Percentiles rank a stretch among this genome's conserved stretches.
Conservation (phyloP, 2,797 vertebrate genomes). For the Melanotaenia nigrans region DNA sequence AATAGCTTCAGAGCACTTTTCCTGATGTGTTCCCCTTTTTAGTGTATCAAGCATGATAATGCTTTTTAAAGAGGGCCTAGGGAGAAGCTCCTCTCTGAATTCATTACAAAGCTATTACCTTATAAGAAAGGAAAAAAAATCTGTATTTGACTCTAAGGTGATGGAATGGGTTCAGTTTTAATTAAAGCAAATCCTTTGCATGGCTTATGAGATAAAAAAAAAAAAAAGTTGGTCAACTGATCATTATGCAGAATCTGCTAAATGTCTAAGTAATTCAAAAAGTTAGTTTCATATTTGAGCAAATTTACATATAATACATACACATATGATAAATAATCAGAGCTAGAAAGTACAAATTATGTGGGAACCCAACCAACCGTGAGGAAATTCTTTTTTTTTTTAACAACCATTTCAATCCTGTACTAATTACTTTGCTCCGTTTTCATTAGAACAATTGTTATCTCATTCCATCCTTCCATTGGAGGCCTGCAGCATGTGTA, state of each 20-base stretch:
- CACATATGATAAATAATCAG: conserved; percentile 3
- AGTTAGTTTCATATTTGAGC: not conserved
- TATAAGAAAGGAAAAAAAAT: conserved; percentile 53
- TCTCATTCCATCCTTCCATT: conserved; percentile 19
- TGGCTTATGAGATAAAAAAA: conserved; percentile 25
- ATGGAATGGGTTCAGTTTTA: conserved; percentile 54
- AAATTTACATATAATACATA: not conserved
- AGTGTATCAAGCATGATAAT: conserved; percentile 62
- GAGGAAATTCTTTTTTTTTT: conserved; percentile 34
- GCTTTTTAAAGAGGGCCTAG: conserved; percentile 63
- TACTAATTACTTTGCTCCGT: conserved; percentile 38
- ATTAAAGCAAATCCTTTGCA: conserved; percentile 67
- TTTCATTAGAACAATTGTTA: conserved; percentile 36
- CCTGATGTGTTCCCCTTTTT: conserved; percentile 63
- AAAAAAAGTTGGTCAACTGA: conserved; percentile 11
- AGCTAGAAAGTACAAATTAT: conserved; percentile 12
- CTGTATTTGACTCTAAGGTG: conserved; percentile 58
- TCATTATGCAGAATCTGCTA: conserved; percentile 25
- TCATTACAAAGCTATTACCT: conserved; percentile 58
- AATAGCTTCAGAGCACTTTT: conserved; percentile 74
- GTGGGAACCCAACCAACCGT: conserved; percentile 2
- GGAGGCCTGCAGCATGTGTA: conserved; percentile 11
- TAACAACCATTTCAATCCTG: conserved; percentile 36
- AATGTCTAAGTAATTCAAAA: conserved; percentile 30
- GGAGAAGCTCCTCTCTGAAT: conserved; percentile 56